phyloP scores from a whole-genome alignment of 2,797 vertebrate species.

The Silurus aristotelis region DNA sequence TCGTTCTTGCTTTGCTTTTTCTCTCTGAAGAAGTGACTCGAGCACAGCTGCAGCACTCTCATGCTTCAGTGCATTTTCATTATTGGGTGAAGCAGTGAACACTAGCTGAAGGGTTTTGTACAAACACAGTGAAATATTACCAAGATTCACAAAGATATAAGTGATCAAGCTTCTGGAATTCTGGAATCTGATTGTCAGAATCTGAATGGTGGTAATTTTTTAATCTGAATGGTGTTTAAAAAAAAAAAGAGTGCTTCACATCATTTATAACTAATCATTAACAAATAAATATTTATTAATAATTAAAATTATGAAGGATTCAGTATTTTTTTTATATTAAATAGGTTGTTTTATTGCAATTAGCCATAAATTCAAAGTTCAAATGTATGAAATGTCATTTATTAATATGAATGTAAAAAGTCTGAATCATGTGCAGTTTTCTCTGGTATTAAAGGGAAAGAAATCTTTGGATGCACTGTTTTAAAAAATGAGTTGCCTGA shows the following conservation, averaged over 20 bases:
- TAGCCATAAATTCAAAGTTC: neutral
- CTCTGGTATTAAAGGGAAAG: neutral
- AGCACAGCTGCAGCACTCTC: constrained; percentile 19
- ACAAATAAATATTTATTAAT: neutral
- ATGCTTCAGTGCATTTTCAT: constrained; percentile 37
- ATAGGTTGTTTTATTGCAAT: neutral
- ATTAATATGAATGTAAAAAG: neutral
- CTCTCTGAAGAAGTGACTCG: constrained; percentile 23
- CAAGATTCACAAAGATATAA: neutral
- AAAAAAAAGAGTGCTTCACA: neutral
- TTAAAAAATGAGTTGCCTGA: neutral
- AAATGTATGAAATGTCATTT: neutral
- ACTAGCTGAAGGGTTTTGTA: constrained; percentile 30
- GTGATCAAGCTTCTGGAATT: too few species aligned
- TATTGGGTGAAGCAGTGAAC: constrained; percentile 9
- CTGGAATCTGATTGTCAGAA: neutral
- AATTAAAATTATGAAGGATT: neutral
- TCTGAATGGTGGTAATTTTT: neutral
- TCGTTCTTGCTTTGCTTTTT: constrained; percentile 39
- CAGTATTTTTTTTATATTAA: neutral
- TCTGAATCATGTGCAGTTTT: neutral
- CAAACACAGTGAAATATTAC: neutral
- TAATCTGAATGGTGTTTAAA: neutral
- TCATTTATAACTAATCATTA: neutral
- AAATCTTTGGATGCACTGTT: neutral